Evolutionary conservation across 2,113 vertebrate genomes (phyloP).

Genomic region (Scortum barcoo): DNA sequence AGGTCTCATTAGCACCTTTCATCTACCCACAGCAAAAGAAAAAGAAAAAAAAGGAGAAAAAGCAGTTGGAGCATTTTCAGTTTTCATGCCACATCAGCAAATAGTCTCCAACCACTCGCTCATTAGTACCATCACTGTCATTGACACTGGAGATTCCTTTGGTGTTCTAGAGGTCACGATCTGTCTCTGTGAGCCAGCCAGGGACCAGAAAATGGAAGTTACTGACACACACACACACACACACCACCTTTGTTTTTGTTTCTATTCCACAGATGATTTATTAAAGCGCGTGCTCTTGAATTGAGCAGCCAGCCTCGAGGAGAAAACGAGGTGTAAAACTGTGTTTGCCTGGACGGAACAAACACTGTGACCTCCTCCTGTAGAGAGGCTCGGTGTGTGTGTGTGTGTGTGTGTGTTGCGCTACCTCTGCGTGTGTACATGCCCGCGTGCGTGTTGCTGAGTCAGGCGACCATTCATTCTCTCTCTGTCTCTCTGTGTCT

Average conservation of each 20-base stretch:
- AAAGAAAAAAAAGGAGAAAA: no score
- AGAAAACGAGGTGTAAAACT: conserved; percentile 3
- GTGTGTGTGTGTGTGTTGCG: conserved; percentile 7
- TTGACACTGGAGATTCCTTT: no score
- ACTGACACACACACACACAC: not conserved
- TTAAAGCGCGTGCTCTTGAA: not conserved
- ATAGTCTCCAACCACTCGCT: not conserved
- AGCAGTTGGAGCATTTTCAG: conserved; percentile 2
- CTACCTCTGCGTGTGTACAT: not conserved
- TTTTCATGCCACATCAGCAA: conserved; percentile 20
- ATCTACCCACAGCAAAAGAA: conserved; percentile 21
- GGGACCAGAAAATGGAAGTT: not conserved
- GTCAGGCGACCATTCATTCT: conserved; percentile 79
- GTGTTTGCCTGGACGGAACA: conserved; percentile 1
- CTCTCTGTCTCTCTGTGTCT: no score
- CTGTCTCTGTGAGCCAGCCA: conserved; percentile 14
- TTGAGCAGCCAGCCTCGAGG: not conserved
- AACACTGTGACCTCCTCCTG: not conserved
- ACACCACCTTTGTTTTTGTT: no score
- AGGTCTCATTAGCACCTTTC: conserved; percentile 41
- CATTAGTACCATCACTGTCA: conserved; percentile 6
- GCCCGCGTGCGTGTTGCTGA: conserved; percentile 77
- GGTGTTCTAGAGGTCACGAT: no score
- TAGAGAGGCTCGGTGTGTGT: not conserved
- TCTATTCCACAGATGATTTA: not conserved